Evolutionary conservation across 2,113 vertebrate genomes (phyloP).

Genomic region (Takifugu bimaculatus): DNA sequence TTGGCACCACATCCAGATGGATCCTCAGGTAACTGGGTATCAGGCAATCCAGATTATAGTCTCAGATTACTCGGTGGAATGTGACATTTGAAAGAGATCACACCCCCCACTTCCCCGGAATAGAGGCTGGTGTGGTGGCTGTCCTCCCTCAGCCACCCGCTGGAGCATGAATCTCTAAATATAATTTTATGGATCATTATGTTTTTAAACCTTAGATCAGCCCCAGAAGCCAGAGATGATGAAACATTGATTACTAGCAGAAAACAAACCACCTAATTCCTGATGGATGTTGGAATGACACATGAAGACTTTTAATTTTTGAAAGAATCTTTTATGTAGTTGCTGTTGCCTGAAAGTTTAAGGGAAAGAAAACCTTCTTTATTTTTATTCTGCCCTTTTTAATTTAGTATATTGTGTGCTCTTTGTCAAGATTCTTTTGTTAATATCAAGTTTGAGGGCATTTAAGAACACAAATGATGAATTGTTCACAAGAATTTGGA

Average conservation of each 20-base stretch:
- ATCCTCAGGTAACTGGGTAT: constrained; percentile 39
- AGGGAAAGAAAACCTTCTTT: constrained; percentile 24
- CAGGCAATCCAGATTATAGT: constrained; percentile 4
- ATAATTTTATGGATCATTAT: constrained; percentile 52
- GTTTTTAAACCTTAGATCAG: constrained; percentile 43
- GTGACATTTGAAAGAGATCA: constrained; percentile 11
- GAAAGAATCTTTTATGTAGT: constrained; percentile 38
- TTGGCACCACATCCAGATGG: constrained; percentile 13
- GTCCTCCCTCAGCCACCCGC: constrained; percentile 10
- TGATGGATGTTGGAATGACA: constrained; percentile 49
- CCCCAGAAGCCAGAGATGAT: constrained; percentile 47
- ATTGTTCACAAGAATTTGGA: background rate
- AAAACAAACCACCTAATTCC: no score
- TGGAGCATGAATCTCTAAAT: constrained; percentile 35
- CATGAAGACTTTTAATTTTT: constrained; percentile 20
- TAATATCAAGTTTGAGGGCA: background rate
- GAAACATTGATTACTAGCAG: no score
- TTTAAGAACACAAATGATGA: background rate
- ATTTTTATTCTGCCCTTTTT: constrained; percentile 27
- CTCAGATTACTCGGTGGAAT: constrained; percentile 3
- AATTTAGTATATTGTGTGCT: constrained; percentile 16
- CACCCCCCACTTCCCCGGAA: background rate
- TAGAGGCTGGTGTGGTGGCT: constrained; percentile 12
- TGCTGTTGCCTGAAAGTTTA: constrained; percentile 51
- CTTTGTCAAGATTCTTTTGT: background rate